Evolutionary conservation across 2,888 invertebrate genomes (phyloP).

Genomic region (Pteria penguin): DNA sequence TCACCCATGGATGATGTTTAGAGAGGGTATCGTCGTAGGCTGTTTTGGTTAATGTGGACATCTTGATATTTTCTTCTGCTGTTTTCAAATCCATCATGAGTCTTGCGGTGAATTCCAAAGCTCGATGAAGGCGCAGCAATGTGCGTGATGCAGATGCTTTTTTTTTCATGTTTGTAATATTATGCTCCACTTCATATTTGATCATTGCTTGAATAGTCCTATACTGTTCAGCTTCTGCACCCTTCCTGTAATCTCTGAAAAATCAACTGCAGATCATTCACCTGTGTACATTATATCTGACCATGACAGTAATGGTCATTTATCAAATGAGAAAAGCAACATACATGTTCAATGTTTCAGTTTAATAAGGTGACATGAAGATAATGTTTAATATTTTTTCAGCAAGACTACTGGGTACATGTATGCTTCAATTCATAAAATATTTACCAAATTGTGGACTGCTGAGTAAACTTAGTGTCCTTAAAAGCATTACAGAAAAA

Average conservation of each 20-base stretch:
- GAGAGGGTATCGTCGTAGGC: slow-evolving; percentile 92
- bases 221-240: slow-evolving; percentile 78
- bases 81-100: slow-evolving; percentile 87
- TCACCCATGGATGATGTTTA: slow-evolving; percentile 92
- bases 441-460: too few species aligned
- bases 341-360: too few species aligned
- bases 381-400: too few species aligned
- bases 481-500: too few species aligned
- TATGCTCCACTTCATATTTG: slow-evolving; percentile 88
- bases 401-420: too few species aligned
- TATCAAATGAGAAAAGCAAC: too few species aligned
- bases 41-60: slow-evolving; percentile 84
- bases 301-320: too few species aligned
- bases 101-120: slow-evolving; percentile 92
- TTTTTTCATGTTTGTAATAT: slow-evolving; percentile 83
- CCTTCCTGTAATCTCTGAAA: slow-evolving; percentile 84
- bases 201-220: slow-evolving; percentile 92
- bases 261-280: slow-evolving; percentile 81
- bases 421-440: too few species aligned
- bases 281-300: too few species aligned
- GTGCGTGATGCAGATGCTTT: slow-evolving; percentile 91
- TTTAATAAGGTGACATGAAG: too few species aligned
- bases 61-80: slow-evolving; percentile 76
- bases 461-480: too few species aligned
- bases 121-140: slow-evolving; percentile 92